Base-by-base conservation (phyloP, 1,140 invertebrate genomes). In the Drosophila takahashii region DNA sequence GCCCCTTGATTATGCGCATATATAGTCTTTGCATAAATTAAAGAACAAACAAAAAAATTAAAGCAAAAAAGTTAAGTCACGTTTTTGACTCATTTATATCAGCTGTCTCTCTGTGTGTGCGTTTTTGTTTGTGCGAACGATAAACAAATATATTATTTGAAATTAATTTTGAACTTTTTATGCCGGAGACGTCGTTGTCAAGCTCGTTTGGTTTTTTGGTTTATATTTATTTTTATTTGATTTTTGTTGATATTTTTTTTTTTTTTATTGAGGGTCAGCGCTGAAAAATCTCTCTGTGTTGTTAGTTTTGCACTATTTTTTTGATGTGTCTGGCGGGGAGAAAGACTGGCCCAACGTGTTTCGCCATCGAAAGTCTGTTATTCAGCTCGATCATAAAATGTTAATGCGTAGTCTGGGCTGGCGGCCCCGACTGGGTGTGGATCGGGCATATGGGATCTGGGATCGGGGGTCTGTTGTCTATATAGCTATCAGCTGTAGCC, bases 51-150 rank as follows among this genome's bases (percentile, higher is more conserved):
- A 77, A 54, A 78, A 27, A 79, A 59, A 60, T 53, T 44, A 37
- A 45, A 61, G 45, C 27, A 67, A 67, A 73, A 41, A 74, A 61
- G 47, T 56, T 51, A 72, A 78, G 83, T 87, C 83, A 87, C 83
- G 83, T 87, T 87, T 87, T 89, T 83, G 79, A 79, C 83, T 86
- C 66, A 81, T 72, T 59, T 75, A 59, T 47, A 59, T 76, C n/a
- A 9, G 39, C 9, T 58, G 18, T 8, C 41, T 56, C 11, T 41
- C 11, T 52, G 5, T 29, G 27, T 44, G 15, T 36, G 9, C 27
- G 34, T 37, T 39, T 58, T 37, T 37, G 41, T 42, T 42, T 61
- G n/a, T 36, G 16, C 32, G 15, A 59, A 47, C 56, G 48, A 74
- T 59, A 62, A 78, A 77, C 34, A 56, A 32, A 48, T 58, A 69